Conservation (phyloP, 2,113 vertebrate species). For the Esox niger region DNA sequence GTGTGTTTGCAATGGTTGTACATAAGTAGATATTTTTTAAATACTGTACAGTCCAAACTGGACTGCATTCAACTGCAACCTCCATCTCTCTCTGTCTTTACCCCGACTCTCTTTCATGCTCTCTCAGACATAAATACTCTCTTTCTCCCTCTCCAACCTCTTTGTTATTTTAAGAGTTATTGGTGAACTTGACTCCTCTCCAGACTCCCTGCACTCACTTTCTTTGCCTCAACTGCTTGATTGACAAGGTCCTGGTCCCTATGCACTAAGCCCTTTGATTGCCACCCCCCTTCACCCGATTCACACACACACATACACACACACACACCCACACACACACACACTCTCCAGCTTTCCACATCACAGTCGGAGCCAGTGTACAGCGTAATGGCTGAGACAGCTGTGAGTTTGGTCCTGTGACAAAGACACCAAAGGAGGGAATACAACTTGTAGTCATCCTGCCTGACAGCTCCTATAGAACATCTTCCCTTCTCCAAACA, state of each 20-base stretch:
- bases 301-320: slow-evolving; percentile 3
- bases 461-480: slow-evolving; percentile 52
- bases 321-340: slow-evolving; percentile 4
- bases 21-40: background rate
- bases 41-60: background rate
- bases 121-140: slow-evolving; percentile 13
- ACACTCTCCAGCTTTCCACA: slow-evolving; percentile 32
- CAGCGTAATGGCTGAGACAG: slow-evolving; percentile 70
- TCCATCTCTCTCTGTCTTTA: slow-evolving; percentile 11
- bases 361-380: slow-evolving; percentile 68
- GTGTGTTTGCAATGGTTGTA: background rate
- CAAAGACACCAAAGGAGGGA: slow-evolving; percentile 59
- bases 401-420: slow-evolving; percentile 65
- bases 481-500: slow-evolving; percentile 22
- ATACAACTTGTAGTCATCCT: slow-evolving; percentile 56
- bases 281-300: slow-evolving; percentile 20
- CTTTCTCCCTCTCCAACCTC: slow-evolving; percentile 39
- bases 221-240: slow-evolving; percentile 66
- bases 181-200: slow-evolving; percentile 50
- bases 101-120: background rate
- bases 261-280: slow-evolving; percentile 64
- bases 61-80: slow-evolving; percentile 20
- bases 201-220: slow-evolving; percentile 60
- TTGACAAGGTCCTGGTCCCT: slow-evolving; percentile 80
- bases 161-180: slow-evolving; percentile 66